These are phyloP conservation scores for Solea solea DNA, from an alignment of 2,113 vertebrate genomes.

Conservation along the genomic window DNA sequence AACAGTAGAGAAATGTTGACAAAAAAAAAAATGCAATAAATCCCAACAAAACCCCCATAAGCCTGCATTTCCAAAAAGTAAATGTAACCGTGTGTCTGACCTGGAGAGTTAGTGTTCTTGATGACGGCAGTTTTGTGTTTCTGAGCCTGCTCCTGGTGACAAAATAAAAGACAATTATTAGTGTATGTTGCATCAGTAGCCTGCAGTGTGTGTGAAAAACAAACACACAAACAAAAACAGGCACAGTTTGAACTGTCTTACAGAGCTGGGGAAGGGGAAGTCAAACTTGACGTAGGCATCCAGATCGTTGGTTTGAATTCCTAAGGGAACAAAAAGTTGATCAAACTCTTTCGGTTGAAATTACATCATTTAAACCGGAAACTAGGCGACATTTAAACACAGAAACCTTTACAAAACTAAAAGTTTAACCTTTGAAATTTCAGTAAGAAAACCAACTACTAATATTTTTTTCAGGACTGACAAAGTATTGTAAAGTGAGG, in stretches of 20 bases:
- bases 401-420: too few species aligned
- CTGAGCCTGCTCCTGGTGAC: constrained; percentile 91
- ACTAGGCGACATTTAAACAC: neutral
- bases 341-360: neutral
- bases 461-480: too few species aligned
- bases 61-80: neutral
- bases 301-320: constrained; percentile 89
- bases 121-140: constrained; percentile 93
- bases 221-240: neutral
- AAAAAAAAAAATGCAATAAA: neutral
- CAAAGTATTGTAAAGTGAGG: too few species aligned
- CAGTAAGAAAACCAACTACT: too few species aligned
- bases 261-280: constrained; percentile 93
- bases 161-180: neutral
- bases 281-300: constrained; percentile 94
- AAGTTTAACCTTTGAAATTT: too few species aligned
- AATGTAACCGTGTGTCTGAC: constrained; percentile 68
- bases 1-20: neutral
- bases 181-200: too few species aligned
- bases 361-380: neutral
- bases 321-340: constrained; percentile 65
- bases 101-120: constrained; percentile 95
- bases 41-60: neutral
- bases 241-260: constrained; percentile 67
- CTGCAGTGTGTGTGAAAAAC: neutral